A percentile compares a stretch with the other conserved stretches of the same genome.
Conservation (phyloP, 2,888 invertebrate genomes). For the Hirtodrosophila cameraria region DNA sequence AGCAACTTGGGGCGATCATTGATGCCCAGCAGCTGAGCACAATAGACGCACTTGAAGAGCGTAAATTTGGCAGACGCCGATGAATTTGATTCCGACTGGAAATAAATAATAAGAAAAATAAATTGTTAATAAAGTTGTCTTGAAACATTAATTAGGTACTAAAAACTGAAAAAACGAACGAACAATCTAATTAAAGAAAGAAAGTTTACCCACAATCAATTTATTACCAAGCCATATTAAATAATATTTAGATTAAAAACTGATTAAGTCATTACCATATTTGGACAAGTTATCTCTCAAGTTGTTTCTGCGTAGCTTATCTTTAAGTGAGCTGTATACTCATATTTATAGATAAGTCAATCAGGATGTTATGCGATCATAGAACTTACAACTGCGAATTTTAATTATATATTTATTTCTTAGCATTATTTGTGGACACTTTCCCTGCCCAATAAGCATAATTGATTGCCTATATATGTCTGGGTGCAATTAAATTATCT, state of each 20-base stretch:
- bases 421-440: conserved; percentile 25
- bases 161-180: no score
- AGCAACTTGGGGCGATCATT: conserved; percentile 90
- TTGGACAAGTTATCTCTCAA: neutral
- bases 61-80: conserved; percentile 82
- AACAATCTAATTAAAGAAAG: neutral
- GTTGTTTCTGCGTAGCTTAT: conserved; percentile 11
- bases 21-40: conserved; percentile 85
- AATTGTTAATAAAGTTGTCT: no score
- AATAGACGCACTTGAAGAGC: conserved; percentile 86
- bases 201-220: no score
- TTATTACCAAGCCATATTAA: no score
- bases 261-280: no score
- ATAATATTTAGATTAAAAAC: no score
- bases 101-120: conserved; percentile 13
- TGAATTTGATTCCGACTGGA: conserved; percentile 81
- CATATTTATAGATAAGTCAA: conserved; percentile 24
- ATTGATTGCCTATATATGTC: conserved; percentile 19
- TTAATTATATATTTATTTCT: conserved; percentile 9
- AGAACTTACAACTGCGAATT: conserved; percentile 2
- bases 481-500: conserved; percentile 27
- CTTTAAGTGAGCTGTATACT: neutral
- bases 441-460: conserved; percentile 20
- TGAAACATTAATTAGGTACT: no score
- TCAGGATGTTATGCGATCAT: conserved; percentile 38